These are phyloP conservation scores for Callochromis pleurospilus DNA, from an alignment of 2,113 vertebrate species.

Conservation along the genomic window DNA sequence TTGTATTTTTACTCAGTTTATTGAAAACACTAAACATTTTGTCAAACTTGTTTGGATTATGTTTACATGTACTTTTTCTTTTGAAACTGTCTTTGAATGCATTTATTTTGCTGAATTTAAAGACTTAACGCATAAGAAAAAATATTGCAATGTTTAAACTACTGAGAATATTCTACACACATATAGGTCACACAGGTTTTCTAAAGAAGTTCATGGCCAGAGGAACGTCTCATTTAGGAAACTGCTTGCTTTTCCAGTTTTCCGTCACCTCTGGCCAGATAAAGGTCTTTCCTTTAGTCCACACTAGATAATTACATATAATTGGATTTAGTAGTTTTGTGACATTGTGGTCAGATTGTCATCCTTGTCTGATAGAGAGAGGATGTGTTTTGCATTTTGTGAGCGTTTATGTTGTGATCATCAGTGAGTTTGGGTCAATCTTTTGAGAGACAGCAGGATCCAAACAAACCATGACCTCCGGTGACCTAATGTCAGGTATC, in stretches of 20 bases:
- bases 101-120: not conserved
- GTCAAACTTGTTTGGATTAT: not conserved
- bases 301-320: constrained; percentile 50
- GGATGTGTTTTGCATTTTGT: not conserved
- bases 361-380: not conserved
- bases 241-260: not conserved
- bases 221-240: not conserved
- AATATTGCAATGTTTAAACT: not conserved
- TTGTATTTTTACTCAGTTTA: not conserved
- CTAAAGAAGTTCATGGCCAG: not conserved
- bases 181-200: not conserved
- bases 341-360: constrained; percentile 47
- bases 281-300: constrained; percentile 12
- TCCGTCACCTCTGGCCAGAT: not conserved
- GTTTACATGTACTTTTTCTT: not conserved
- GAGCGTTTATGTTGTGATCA: not conserved
- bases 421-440: not conserved
- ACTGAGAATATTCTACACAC: not conserved
- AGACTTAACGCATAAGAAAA: rapidly evolving
- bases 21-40: not conserved
- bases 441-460: not conserved
- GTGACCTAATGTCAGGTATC: not conserved
- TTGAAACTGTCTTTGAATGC: not conserved
- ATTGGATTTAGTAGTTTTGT: constrained; percentile 56
- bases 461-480: not conserved